phyloP scores from a whole-genome alignment of 2,888 invertebrate genomes.

The Eustalomyia histrio region DNA sequence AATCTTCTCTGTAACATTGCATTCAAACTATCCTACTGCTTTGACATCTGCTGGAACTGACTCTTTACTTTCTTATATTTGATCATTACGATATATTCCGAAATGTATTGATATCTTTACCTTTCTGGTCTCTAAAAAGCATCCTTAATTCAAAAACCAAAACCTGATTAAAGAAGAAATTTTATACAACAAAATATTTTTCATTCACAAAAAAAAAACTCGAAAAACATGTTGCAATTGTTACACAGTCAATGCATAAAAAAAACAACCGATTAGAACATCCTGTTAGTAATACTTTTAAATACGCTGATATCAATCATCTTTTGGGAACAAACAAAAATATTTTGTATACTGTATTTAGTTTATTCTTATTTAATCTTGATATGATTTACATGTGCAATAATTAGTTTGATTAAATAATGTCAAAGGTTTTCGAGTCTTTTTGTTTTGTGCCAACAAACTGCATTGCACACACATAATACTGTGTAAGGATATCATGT shows the following conservation, averaged over 20 bases:
- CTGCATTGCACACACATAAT: slow-evolving; percentile 9
- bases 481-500: slow-evolving; percentile 68
- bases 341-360: neutral
- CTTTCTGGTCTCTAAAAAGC: no score
- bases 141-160: neutral
- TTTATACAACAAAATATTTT: neutral
- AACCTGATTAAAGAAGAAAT: neutral
- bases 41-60: no score
- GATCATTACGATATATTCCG: no score
- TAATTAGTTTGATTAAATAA: slow-evolving; percentile 72
- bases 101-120: no score
- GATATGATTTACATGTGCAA: slow-evolving; percentile 73
- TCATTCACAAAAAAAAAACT: slow-evolving; percentile 8
- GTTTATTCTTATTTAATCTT: slow-evolving; percentile 60
- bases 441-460: slow-evolving; percentile 4
- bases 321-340: slow-evolving; percentile 41
- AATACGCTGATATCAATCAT: slow-evolving; percentile 13
- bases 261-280: slow-evolving; percentile 45
- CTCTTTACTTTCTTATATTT: no score
- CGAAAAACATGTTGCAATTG: slow-evolving; percentile 15
- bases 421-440: slow-evolving; percentile 60
- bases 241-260: neutral
- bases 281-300: slow-evolving; percentile 59
- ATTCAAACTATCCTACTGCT: no score
- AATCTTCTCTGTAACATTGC: no score